phyloP scores from a whole-genome alignment of 2,888 invertebrate species.

The Axea sp. region DNA sequence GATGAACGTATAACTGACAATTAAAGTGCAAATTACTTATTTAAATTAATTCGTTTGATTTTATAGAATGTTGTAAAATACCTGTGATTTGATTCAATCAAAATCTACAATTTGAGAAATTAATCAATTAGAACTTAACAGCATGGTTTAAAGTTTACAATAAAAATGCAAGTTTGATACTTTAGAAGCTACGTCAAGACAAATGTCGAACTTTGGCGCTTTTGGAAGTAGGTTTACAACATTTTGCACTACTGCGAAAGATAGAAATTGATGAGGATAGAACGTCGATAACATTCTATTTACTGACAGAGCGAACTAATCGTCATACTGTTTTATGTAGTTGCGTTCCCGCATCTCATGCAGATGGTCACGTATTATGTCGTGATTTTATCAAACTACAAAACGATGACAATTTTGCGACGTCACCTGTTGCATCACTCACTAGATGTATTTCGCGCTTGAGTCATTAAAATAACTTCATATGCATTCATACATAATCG shows the following conservation, averaged over 20 bases:
- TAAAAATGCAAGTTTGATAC: slow-evolving; percentile 47
- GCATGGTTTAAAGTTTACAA: slow-evolving; percentile 11
- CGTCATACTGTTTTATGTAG: slow-evolving; percentile 45
- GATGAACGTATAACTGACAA: too few species aligned
- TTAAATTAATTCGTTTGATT: too few species aligned
- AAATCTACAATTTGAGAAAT: too few species aligned
- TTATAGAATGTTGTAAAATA: too few species aligned
- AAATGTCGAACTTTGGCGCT: slow-evolving; percentile 39
- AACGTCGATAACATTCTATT: slow-evolving; percentile 49
- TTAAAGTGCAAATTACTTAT: too few species aligned
- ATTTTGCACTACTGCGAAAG: slow-evolving; percentile 45
- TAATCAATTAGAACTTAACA: too few species aligned
- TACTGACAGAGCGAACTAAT: slow-evolving; percentile 47
- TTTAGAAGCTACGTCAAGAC: slow-evolving; percentile 45
- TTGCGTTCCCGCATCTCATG: slow-evolving; percentile 27
- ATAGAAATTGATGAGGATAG: slow-evolving; percentile 55
- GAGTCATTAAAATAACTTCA: slow-evolving; percentile 53
- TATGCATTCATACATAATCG: slow-evolving; percentile 18
- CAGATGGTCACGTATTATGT: slow-evolving; percentile 56
- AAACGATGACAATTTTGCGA: slow-evolving; percentile 71
- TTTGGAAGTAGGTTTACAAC: slow-evolving; percentile 45
- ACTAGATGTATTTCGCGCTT: slow-evolving; percentile 49
- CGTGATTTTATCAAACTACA: slow-evolving; percentile 71
- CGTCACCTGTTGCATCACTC: slow-evolving; percentile 72
- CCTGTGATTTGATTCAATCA: too few species aligned